Percentiles rank a stretch among this genome's conserved stretches.
Evolutionary conservation across 2,113 vertebrate species (phyloP).

Genomic region (Heliornis fulica): DNA sequence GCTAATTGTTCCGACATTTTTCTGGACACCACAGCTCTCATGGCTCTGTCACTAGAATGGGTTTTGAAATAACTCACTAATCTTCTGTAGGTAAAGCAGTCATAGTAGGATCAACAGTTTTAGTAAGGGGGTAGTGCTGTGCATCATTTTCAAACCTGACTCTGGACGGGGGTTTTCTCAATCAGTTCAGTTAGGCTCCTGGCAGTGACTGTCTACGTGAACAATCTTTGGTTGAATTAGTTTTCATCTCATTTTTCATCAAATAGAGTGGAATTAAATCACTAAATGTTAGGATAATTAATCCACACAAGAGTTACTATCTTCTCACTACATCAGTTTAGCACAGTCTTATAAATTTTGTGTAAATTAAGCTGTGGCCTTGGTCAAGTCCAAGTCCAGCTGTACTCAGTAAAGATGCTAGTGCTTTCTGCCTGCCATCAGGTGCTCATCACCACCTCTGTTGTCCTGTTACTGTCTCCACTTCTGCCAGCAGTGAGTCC

Average conservation of each 20-base stretch:
- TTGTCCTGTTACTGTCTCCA: neutral
- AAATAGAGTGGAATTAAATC: neutral
- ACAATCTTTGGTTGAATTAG: neutral
- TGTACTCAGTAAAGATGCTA: neutral
- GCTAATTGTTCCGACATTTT: neutral
- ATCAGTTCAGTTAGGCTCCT: neutral
- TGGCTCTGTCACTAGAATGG: neutral
- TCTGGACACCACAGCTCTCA: neutral
- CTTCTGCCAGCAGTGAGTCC: neutral
- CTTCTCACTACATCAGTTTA: neutral
- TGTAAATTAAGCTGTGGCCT: neutral
- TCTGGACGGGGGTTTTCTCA: neutral
- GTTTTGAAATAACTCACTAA: slow-evolving; percentile 5
- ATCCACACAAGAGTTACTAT: neutral
- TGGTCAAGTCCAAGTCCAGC: neutral
- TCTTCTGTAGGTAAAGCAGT: neutral
- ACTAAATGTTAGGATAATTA: neutral
- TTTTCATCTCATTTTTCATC: neutral
- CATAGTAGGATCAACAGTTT: neutral
- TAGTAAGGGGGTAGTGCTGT: neutral
- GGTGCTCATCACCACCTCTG: neutral
- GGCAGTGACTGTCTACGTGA: neutral
- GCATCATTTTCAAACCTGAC: neutral
- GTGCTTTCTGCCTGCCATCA: neutral
- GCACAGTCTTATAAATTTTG: neutral